phyloP scores from a whole-genome alignment of 2,888 invertebrate species.

The Agrotis ipsilon region DNA sequence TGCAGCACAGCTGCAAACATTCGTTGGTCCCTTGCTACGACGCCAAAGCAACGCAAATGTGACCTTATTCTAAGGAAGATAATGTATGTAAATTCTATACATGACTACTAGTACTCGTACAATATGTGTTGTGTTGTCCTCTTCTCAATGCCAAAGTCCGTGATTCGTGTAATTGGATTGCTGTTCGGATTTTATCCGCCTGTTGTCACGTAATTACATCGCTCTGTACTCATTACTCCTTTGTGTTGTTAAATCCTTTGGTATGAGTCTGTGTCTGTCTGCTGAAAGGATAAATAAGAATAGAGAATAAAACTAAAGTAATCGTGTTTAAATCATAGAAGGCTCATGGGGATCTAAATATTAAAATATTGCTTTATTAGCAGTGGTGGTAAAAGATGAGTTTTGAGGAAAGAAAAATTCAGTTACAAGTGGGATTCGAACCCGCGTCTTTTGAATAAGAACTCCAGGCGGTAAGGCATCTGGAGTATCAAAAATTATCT shows the following conservation, averaged over 20 bases:
- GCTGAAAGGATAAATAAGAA: not conserved
- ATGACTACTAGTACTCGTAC: not conserved
- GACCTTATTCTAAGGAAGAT: no score
- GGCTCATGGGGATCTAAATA: not conserved
- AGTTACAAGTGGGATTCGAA: no score
- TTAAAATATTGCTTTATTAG: no score
- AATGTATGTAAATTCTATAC: not conserved
- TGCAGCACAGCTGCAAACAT: no score
- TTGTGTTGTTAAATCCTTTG: not conserved
- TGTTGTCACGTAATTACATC: not conserved
- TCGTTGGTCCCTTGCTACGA: no score
- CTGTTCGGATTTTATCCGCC: not conserved
- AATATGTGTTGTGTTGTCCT: not conserved
- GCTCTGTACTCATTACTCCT: not conserved
- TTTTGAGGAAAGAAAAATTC: no score
- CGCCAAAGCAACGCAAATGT: no score
- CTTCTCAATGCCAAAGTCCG: not conserved
- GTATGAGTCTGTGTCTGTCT: not conserved
- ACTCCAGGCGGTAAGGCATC: no score
- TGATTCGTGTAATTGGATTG: slow-evolving; percentile 6
- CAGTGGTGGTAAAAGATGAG: no score
- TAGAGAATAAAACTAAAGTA: no score
- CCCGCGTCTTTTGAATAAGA: no score
- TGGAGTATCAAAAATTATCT: no score
- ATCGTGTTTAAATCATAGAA: not conserved